These are phyloP conservation scores for Eupithecia subumbrata DNA, from an alignment of 2,888 invertebrate genomes.

Conservation along the genomic window DNA sequence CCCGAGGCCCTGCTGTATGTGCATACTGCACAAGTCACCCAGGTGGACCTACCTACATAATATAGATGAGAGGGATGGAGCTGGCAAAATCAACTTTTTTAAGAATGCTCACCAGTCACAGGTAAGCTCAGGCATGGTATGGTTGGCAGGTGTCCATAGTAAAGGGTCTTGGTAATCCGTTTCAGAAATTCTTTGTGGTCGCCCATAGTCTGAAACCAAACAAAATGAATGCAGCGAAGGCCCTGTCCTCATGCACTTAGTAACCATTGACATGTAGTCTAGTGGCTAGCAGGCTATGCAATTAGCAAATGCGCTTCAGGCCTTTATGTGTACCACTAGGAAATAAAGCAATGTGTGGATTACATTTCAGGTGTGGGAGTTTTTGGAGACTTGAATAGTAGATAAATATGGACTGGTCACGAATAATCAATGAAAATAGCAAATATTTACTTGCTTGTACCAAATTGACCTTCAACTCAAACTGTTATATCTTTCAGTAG, in stretches of 20 bases:
- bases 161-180: slow-evolving; percentile 93
- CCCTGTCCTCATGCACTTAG: background rate
- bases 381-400: too few relatives aligned
- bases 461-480: background rate
- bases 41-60: background rate
- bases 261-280: too few relatives aligned
- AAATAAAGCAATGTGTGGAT: too few relatives aligned
- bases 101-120: slow-evolving; percentile 85
- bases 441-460: background rate
- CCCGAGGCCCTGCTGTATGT: background rate
- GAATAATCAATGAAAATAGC: background rate
- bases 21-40: background rate
- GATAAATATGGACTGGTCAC: too few relatives aligned
- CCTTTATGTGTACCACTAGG: too few relatives aligned
- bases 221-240: background rate
- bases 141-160: slow-evolving; percentile 92
- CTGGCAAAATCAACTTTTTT: background rate
- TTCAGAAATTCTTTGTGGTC: slow-evolving; percentile 91
- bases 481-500: background rate
- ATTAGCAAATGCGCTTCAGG: too few relatives aligned
- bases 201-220: slow-evolving; percentile 80
- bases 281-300: too few relatives aligned
- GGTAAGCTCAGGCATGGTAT: slow-evolving; percentile 89
- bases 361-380: too few relatives aligned
- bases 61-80: background rate